These are phyloP conservation scores for Drosophila tani DNA, from an alignment of 1,140 invertebrate species.

Conservation along the genomic window DNA sequence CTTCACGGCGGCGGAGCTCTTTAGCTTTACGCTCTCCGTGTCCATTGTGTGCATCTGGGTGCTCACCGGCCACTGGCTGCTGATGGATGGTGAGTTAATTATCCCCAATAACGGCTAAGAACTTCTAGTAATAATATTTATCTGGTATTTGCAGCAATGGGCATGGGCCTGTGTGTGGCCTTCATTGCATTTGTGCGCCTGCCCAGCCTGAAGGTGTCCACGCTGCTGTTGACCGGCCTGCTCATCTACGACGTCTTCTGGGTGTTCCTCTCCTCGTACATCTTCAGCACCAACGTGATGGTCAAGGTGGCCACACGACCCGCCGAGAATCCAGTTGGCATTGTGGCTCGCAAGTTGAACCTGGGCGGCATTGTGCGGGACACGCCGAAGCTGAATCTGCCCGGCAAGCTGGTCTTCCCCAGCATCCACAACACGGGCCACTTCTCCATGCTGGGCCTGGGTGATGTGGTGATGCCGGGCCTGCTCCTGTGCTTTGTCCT, in stretches of 20 bases:
- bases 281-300: slow-evolving; percentile 99
- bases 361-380: slow-evolving; percentile 94
- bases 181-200: slow-evolving; percentile 98
- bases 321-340: slow-evolving; percentile 97
- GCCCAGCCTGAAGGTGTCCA: slow-evolving; percentile 98
- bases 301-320: slow-evolving; percentile 95
- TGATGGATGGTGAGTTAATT: slow-evolving; percentile 94
- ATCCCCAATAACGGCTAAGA: neutral
- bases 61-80: slow-evolving; percentile 97
- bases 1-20: slow-evolving; percentile 96
- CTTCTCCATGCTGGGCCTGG: slow-evolving; percentile 98
- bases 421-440: slow-evolving; percentile 97
- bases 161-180: slow-evolving; percentile 98
- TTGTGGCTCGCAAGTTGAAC: slow-evolving; percentile 96
- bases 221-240: slow-evolving; percentile 95
- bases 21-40: slow-evolving; percentile 96
- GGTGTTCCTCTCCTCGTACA: slow-evolving; percentile 99
- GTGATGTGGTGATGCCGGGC: slow-evolving; percentile 99
- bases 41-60: slow-evolving; percentile 98
- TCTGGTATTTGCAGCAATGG: slow-evolving; percentile 89
- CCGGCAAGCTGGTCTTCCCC: slow-evolving; percentile 98
- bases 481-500: slow-evolving; percentile 97
- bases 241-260: slow-evolving; percentile 99
- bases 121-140: neutral
- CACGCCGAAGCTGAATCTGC: slow-evolving; percentile 97